Evolutionary conservation across 2,888 invertebrate species (phyloP), one percentile per base, ranked within the genome.

Genomic region (Sericinus montela): DNA sequence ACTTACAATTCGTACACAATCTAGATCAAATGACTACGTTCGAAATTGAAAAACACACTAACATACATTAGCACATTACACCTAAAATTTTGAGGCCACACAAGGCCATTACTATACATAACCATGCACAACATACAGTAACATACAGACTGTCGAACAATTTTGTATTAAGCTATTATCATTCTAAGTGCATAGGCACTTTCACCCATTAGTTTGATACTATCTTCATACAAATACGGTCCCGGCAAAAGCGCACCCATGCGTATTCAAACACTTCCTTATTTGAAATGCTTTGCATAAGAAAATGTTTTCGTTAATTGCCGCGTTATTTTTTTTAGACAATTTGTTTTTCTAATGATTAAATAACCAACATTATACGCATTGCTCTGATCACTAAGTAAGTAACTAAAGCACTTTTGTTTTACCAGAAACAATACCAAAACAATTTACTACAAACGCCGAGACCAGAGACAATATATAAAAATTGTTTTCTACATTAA

Each of bases 161-260:
- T 32, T 47, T 51, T 39, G 28, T 3, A 45, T 43, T 28, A 38
- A 37, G n/a, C 41, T 11, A 44, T 56, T 51, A 52, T 56, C 60
- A 62, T 53, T 58, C 60, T 45, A 53, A 52, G 45, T 62, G 58
- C 53, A 56, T 54, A 49, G 48, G 58, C 62, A 72, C 76, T 76
- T 76, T 76, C 76, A 60, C 76, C 63, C 5, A 57, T 52, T 46
- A 46, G 41, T 44, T 19, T 3, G 19, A 19, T 46, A 55, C 48
- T 51, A 57, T 52, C 10, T 57, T 49, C 11, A 57, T 60, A 60
- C 61, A 54, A 56, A 63, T 67, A 68, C 54, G 60, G 56, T 48
- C 44, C 47, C 19, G 48, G 35, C 48, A 40, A 30, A 9, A 39
- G 48, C 47, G 36, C 45, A 50, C 51, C 55, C 48, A 48, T 48